phyloP scores from a whole-genome alignment of 2,113 vertebrate species.

The Poeciliopsis occidentalis region DNA sequence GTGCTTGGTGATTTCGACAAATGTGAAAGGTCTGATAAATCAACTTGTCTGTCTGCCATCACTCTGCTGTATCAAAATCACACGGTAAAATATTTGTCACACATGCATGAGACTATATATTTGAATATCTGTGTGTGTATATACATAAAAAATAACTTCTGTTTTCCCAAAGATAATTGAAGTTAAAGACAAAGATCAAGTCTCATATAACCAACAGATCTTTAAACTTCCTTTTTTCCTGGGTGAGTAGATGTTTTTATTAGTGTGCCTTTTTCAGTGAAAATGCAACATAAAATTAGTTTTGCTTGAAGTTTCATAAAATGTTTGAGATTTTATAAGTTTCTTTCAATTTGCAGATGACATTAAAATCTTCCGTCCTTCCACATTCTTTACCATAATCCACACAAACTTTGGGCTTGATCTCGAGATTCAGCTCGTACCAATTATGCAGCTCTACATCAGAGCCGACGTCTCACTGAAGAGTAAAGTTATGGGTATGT shows the following conservation, averaged over 20 bases:
- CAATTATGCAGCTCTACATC: conserved; percentile 87
- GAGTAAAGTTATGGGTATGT: conserved; percentile 82
- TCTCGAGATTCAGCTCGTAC: too few species aligned
- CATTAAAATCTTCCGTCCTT: too few species aligned
- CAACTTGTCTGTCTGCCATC: conserved; percentile 84
- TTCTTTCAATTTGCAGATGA: too few species aligned
- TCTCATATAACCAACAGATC: conserved; percentile 79
- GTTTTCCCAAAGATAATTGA: conserved; percentile 74
- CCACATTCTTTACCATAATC: too few species aligned
- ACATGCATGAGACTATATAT: background rate
- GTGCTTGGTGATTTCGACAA: conserved; percentile 82
- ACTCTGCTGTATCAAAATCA: conserved; percentile 70
- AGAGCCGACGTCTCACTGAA: conserved; percentile 72
- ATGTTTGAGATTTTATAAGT: too few species aligned
- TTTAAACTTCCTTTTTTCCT: conserved; percentile 82
- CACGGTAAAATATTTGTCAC: conserved; percentile 72
- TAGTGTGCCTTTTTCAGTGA: background rate
- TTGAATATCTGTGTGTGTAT: background rate
- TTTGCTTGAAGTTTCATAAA: too few species aligned
- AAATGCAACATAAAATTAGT: too few species aligned
- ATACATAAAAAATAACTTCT: background rate
- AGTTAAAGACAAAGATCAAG: conserved; percentile 77
- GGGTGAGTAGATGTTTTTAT: conserved; percentile 64
- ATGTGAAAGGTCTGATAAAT: conserved; percentile 82
- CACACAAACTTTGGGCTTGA: too few species aligned